Conservation (phyloP, 2,888 invertebrate genomes). For the Phyllotreta striolata region DNA sequence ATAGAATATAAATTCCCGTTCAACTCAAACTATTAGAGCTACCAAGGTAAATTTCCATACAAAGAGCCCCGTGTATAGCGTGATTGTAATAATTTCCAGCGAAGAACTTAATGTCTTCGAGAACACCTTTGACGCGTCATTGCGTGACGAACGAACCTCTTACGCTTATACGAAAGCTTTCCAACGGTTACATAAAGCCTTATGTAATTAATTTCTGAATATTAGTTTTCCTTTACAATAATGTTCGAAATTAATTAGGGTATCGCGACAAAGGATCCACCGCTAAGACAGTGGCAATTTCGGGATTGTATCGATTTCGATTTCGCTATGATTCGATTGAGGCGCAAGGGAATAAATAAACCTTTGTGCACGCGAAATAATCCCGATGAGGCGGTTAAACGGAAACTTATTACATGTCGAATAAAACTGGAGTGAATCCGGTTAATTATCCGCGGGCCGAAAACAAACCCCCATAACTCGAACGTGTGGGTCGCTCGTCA, state of each 20-base stretch:
- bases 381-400: too few relatives aligned
- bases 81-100: too few relatives aligned
- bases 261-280: conserved; percentile 15
- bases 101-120: not conserved
- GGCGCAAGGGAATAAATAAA: too few relatives aligned
- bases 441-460: not conserved
- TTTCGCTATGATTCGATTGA: not conserved
- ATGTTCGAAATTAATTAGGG: conserved; percentile 32
- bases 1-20: too few relatives aligned
- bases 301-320: conserved; percentile 10
- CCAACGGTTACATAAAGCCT: conserved; percentile 26
- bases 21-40: too few relatives aligned
- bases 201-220: conserved; percentile 34
- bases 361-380: too few relatives aligned
- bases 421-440: not conserved
- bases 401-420: too few relatives aligned
- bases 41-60: too few relatives aligned
- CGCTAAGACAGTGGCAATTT: conserved; percentile 13
- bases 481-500: conserved; percentile 1
- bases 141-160: conserved; percentile 23
- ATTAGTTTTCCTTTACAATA: conserved; percentile 33
- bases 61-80: too few relatives aligned
- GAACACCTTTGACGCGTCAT: conserved; percentile 23
- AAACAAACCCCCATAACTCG: conserved; percentile 17
- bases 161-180: conserved; percentile 1